These are phyloP conservation scores for Callyntrura guangdongensis DNA, from an alignment of 2,888 invertebrate genomes.

Conservation along the genomic window DNA sequence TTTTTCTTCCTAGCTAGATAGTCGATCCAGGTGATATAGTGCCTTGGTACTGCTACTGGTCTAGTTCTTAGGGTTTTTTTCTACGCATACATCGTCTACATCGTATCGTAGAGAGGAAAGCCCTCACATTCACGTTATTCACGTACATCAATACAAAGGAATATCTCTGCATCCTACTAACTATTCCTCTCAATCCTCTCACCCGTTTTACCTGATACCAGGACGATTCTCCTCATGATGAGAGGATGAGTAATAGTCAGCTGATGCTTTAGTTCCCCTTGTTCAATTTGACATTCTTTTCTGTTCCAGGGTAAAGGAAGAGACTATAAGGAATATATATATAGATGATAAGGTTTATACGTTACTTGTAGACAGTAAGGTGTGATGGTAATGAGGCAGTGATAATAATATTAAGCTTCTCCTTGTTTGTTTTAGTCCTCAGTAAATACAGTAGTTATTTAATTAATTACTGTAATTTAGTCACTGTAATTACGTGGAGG, in stretches of 20 bases:
- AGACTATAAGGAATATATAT: neutral
- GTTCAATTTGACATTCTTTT: constrained; percentile 35
- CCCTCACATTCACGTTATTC: too few relatives aligned
- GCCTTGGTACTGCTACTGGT: neutral
- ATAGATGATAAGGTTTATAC: neutral
- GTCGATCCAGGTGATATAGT: too few relatives aligned
- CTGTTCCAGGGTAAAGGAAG: neutral
- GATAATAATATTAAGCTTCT: too few relatives aligned
- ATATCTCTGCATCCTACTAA: constrained; percentile 27
- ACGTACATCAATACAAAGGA: constrained; percentile 35
- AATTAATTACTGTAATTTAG: too few relatives aligned
- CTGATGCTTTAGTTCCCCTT: constrained; percentile 32
- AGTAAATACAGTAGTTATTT: too few relatives aligned
- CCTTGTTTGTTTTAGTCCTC: too few relatives aligned
- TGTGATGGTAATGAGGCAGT: too few relatives aligned
- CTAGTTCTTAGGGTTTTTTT: constrained; percentile 3
- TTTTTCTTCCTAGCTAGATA: neutral
- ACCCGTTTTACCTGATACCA: constrained; percentile 21
- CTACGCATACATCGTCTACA: constrained; percentile 10
- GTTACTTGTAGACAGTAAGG: too few relatives aligned
- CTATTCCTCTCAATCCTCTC: too few relatives aligned
- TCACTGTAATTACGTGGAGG: too few relatives aligned
- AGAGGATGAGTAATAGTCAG: constrained; percentile 54
- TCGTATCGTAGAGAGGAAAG: constrained; percentile 36
- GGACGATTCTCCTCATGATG: neutral